A percentile compares a stretch with the other conserved stretches of the same genome.
Conservation (phyloP, 2,888 invertebrate genomes). For the Sussaba pulchella region DNA sequence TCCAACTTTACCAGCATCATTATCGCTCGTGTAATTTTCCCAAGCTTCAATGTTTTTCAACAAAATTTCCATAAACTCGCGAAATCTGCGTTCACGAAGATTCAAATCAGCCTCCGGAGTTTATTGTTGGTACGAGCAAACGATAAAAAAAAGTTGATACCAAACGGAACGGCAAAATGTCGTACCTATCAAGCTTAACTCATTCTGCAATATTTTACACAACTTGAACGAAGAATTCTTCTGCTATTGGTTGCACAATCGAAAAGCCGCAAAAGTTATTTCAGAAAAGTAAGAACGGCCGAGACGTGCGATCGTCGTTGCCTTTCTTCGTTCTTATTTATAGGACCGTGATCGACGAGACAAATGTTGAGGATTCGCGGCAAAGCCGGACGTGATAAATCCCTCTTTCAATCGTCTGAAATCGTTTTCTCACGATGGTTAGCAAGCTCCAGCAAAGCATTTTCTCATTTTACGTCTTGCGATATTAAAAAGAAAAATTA, state of each 20-base stretch:
- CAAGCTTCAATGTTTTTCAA: background rate
- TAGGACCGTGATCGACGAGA: slow-evolving; percentile 25
- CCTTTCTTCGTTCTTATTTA: slow-evolving; percentile 14
- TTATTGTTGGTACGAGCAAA: background rate
- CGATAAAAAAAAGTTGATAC: background rate
- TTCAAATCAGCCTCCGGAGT: background rate
- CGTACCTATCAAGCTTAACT: background rate
- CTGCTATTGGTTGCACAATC: no score
- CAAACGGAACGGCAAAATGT: background rate
- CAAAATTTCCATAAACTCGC: background rate
- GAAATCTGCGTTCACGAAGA: background rate
- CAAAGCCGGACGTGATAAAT: slow-evolving; percentile 7
- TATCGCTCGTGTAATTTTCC: background rate
- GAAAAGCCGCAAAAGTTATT: slow-evolving; percentile 41
- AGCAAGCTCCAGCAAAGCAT: background rate
- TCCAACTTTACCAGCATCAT: background rate
- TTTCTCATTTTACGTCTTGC: background rate
- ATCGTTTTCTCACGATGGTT: background rate
- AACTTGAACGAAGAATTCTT: no score
- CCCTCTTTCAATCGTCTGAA: background rate
- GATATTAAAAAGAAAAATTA: background rate
- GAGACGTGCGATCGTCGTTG: slow-evolving; percentile 35
- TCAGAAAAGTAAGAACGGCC: slow-evolving; percentile 3
- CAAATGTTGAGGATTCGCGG: slow-evolving; percentile 23
- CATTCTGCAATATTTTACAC: no score